Conservation (phyloP, 2,113 vertebrate species). For the Piaya cayana region DNA sequence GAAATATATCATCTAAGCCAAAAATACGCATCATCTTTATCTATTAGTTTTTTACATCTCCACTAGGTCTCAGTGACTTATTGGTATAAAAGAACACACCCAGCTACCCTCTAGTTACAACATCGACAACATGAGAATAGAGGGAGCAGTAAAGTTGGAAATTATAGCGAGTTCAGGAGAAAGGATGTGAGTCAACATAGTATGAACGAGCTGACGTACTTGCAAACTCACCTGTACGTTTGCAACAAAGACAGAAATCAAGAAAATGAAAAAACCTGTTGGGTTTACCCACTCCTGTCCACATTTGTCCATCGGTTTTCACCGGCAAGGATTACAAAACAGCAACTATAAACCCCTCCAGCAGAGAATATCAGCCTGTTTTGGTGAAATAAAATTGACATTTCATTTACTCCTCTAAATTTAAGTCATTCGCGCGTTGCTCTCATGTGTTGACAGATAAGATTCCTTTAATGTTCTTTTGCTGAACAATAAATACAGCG, state of each 20-base stretch:
- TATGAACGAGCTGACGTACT: not conserved
- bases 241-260: conserved; percentile 12
- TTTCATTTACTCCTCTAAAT: not conserved
- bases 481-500: conserved; percentile 36
- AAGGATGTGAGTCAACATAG: not conserved
- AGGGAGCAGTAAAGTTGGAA: not conserved
- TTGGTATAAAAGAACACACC: not conserved
- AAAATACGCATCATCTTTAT: not conserved
- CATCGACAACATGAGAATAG: not conserved
- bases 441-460: conserved; percentile 1
- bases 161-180: not conserved
- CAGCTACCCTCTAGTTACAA: not conserved
- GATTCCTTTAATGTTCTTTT: conserved; percentile 25
- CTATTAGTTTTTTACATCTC: not conserved
- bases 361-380: not conserved
- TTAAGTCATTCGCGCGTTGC: not conserved
- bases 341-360: not conserved
- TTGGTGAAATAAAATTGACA: conserved; percentile 45
- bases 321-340: not conserved
- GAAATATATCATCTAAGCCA: not conserved
- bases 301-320: not conserved
- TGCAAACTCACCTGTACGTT: not conserved
- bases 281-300: not conserved
- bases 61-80: not conserved
- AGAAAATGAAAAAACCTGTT: conserved; percentile 18